These are phyloP conservation scores for Drosophila bifasciata DNA, from an alignment of 1,140 invertebrate species.

Conservation along the genomic window DNA sequence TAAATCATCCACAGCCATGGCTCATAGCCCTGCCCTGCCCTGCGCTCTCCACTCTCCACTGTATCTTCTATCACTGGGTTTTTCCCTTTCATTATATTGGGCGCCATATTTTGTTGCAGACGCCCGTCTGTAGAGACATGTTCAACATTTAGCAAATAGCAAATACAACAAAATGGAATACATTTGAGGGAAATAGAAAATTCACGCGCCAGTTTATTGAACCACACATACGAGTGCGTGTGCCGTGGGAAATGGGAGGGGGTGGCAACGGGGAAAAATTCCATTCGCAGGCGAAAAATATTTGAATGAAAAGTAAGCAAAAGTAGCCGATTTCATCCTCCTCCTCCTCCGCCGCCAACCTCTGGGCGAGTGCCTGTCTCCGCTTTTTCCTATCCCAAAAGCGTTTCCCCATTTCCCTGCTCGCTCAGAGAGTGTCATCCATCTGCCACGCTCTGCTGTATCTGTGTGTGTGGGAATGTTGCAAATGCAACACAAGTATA, in stretches of 20 bases:
- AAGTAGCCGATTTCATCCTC: slow-evolving; percentile 49
- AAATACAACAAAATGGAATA: slow-evolving; percentile 28
- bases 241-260: not conserved
- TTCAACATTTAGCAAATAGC: slow-evolving; percentile 51
- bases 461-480: slow-evolving; percentile 40
- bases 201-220: slow-evolving; percentile 79
- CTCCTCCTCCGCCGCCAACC: slow-evolving; percentile 5
- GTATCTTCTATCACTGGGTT: not conserved
- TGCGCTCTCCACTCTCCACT: not conserved
- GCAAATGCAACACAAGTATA: slow-evolving; percentile 24
- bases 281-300: slow-evolving; percentile 59
- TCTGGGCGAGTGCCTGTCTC: slow-evolving; percentile 3
- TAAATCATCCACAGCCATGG: not conserved
- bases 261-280: slow-evolving; percentile 29
- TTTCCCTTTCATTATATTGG: slow-evolving; percentile 26
- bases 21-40: too few species aligned
- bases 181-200: slow-evolving; percentile 63
- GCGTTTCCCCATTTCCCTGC: slow-evolving; percentile 11
- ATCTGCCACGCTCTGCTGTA: slow-evolving; percentile 24
- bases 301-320: slow-evolving; percentile 80
- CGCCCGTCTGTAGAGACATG: slow-evolving; percentile 53
- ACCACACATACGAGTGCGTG: slow-evolving; percentile 44
- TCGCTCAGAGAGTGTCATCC: slow-evolving; percentile 39
- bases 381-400: slow-evolving; percentile 13
- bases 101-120: slow-evolving; percentile 28